phyloP scores from a whole-genome alignment of 1,140 invertebrate genomes.

The Ips nitidus region DNA sequence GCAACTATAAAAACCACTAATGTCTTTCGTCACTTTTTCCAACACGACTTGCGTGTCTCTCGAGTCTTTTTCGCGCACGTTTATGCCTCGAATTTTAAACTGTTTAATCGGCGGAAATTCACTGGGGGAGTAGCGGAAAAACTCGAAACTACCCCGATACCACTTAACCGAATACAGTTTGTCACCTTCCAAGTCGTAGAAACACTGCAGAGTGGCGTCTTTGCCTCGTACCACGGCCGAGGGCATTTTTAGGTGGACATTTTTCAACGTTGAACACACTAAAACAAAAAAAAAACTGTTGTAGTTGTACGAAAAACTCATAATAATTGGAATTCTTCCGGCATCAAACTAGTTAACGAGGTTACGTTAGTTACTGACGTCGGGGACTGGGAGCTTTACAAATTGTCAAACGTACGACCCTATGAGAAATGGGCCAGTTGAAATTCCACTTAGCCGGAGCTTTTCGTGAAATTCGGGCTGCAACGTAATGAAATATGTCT shows the following conservation, averaged over 20 bases:
- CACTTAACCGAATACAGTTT: slow-evolving; percentile 78
- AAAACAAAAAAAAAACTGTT: slow-evolving; percentile 39
- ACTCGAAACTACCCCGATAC: slow-evolving; percentile 74
- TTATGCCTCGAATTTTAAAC: slow-evolving; percentile 39
- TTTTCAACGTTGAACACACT: slow-evolving; percentile 65
- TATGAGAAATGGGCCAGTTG: too few relatives aligned
- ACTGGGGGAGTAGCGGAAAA: slow-evolving; percentile 72
- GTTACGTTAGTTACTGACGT: too few relatives aligned
- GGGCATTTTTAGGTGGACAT: slow-evolving; percentile 71
- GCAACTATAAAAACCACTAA: slow-evolving; percentile 73
- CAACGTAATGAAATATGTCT: too few relatives aligned
- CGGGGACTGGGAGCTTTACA: too few relatives aligned
- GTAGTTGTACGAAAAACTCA: too few relatives aligned
- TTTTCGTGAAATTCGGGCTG: too few relatives aligned
- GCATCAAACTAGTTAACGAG: too few relatives aligned
- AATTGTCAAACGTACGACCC: too few relatives aligned
- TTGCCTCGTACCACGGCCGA: slow-evolving; percentile 70
- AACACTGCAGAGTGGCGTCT: slow-evolving; percentile 73
- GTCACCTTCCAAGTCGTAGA: slow-evolving; percentile 77
- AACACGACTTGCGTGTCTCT: slow-evolving; percentile 65
- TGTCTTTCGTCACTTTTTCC: slow-evolving; percentile 60
- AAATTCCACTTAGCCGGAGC: too few relatives aligned
- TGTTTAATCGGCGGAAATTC: slow-evolving; percentile 35
- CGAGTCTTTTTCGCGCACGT: slow-evolving; percentile 51
- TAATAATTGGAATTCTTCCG: too few relatives aligned